phyloP scores from a whole-genome alignment of 2,113 vertebrate genomes.

The Cyphomyrus plagiostoma region DNA sequence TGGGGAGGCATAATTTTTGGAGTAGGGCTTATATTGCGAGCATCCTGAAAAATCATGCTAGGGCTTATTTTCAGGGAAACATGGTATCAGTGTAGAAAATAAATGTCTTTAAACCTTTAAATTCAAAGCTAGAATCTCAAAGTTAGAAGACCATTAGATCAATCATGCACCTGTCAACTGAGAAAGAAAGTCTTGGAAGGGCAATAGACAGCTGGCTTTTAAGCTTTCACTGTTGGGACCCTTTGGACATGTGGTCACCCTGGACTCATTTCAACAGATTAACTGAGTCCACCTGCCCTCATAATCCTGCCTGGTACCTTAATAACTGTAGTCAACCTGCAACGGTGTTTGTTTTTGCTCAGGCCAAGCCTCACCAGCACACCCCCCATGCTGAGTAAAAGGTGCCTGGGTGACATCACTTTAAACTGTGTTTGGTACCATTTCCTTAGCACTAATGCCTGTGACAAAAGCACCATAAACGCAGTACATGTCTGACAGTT shows the following conservation, averaged over 20 bases:
- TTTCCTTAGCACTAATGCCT: background rate
- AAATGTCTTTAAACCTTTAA: background rate
- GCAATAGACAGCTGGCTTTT: background rate
- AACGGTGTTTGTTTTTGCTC: conserved; percentile 27
- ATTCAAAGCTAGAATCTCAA: background rate
- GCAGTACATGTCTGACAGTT: background rate
- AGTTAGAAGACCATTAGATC: background rate
- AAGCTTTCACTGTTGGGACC: background rate
- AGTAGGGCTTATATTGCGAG: too few species aligned
- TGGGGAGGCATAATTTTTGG: background rate
- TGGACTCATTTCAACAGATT: conserved; percentile 37
- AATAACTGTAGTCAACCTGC: conserved; percentile 24
- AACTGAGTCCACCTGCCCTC: conserved; percentile 45
- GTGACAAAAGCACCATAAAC: background rate
- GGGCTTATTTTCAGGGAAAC: too few species aligned
- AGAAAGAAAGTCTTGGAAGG: background rate
- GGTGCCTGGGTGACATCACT: background rate
- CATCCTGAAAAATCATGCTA: too few species aligned
- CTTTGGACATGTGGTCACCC: conserved; percentile 5
- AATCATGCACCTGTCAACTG: background rate
- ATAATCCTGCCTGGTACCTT: conserved; percentile 27
- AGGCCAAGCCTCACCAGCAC: background rate
- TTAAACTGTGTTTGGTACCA: background rate
- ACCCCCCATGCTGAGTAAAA: conserved; percentile 27
- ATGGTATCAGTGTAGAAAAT: background rate